Evolutionary conservation across 2,797 vertebrate species (phyloP).

Genomic region (Chelidonichthys spinosus): DNA sequence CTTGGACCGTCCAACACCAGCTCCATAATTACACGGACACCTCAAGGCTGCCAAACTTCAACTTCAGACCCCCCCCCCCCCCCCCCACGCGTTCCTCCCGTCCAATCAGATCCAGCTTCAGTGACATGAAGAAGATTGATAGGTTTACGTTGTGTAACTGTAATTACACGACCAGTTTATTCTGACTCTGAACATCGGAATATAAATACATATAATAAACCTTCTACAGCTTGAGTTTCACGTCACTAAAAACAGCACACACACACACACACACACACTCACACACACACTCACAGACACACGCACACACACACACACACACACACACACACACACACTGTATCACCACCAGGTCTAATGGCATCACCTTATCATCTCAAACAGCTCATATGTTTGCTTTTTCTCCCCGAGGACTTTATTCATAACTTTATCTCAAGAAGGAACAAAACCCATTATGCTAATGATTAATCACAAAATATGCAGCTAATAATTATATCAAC

Average conservation of each 20-base stretch:
- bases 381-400: conserved; percentile 29
- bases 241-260: conserved; percentile 21
- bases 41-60: conserved; percentile 49
- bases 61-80: conserved; percentile 17
- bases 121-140: conserved; percentile 32
- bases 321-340: no score
- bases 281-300: no score
- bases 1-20: conserved; percentile 27
- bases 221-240: conserved; percentile 47
- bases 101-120: conserved; percentile 15
- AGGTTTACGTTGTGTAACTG: conserved; percentile 25
- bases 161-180: conserved; percentile 66
- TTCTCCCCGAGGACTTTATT: background rate
- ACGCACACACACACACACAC: no score
- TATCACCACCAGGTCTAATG: background rate
- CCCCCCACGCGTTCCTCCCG: conserved; percentile 16
- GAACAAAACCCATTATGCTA: background rate
- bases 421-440: background rate
- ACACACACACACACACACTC: no score
- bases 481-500: background rate
- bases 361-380: conserved; percentile 43
- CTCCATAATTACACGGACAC: conserved; percentile 56
- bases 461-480: conserved; percentile 17
- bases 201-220: conserved; percentile 50
- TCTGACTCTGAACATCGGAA: conserved; percentile 50